These are phyloP conservation scores for Oreotragus oreotragus DNA, from an alignment of 2,113 vertebrate genomes.

Conservation along the genomic window DNA sequence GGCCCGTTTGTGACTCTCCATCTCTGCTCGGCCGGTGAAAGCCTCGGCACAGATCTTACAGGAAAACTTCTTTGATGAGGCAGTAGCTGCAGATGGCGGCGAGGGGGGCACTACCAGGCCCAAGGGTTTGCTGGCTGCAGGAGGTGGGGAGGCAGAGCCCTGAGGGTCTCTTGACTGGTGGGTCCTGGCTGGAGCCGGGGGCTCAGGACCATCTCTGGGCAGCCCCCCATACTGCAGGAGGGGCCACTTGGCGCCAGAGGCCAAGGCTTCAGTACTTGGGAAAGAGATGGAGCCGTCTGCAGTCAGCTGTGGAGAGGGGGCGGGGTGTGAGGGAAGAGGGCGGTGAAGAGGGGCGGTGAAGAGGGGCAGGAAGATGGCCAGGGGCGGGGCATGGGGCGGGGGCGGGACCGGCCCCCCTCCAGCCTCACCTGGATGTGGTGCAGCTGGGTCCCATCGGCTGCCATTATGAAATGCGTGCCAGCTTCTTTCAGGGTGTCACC, in stretches of 20 bases:
- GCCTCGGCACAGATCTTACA: conserved; percentile 95
- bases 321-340: not conserved
- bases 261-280: conserved; percentile 70
- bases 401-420: fast-evolving
- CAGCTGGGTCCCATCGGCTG: conserved; percentile 82
- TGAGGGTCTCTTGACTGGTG: not conserved
- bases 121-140: conserved; percentile 50
- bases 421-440: conserved; percentile 89
- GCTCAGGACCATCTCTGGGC: conserved; percentile 67
- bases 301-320: conserved; percentile 77
- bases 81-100: conserved; percentile 29
- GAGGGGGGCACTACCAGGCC: conserved; percentile 35
- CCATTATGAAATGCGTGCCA: conserved; percentile 86
- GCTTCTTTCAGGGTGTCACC: conserved; percentile 83
- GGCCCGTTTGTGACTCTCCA: conserved; percentile 99
- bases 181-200: conserved; percentile 49
- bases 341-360: fast-evolving
- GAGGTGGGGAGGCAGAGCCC: conserved; percentile 74
- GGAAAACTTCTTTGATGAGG: conserved; percentile 90
- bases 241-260: conserved; percentile 73
- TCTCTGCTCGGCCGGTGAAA: conserved; percentile 94
- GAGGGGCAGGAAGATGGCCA: no score
- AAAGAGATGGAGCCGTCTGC: conserved; percentile 86
- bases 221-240: conserved; percentile 76
- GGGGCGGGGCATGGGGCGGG: not conserved